Evolutionary conservation across 2,888 invertebrate genomes (phyloP).

Genomic region (Thelaira solivaga): DNA sequence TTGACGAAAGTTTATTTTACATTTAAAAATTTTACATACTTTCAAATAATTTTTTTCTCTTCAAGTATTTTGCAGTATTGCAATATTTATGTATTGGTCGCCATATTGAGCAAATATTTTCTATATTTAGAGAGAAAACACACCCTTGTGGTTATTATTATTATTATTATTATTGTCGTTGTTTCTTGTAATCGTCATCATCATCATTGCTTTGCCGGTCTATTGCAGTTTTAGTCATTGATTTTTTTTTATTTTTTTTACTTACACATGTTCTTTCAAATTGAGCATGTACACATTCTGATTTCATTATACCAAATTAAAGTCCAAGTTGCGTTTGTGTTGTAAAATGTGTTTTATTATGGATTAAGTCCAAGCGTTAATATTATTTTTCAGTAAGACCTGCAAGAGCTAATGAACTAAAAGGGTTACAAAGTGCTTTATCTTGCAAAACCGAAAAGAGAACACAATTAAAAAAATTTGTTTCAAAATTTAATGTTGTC

Average conservation of each 20-base stretch:
- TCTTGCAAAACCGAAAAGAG: no score
- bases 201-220: slow-evolving; percentile 39
- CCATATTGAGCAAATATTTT: slow-evolving; percentile 48
- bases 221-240: slow-evolving; percentile 32
- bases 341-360: not conserved
- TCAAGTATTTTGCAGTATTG: slow-evolving; percentile 14
- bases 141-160: slow-evolving; percentile 32
- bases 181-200: not conserved
- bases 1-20: no score
- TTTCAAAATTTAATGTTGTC: no score
- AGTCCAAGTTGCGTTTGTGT: not conserved
- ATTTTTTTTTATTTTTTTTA: slow-evolving; percentile 39
- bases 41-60: not conserved
- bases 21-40: not conserved
- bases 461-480: no score
- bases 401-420: no score
- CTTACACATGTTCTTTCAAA: slow-evolving; percentile 7
- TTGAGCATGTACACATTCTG: slow-evolving; percentile 6
- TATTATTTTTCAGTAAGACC: no score
- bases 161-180: slow-evolving; percentile 19
- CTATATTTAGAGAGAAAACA: slow-evolving; percentile 24
- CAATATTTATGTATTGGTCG: slow-evolving; percentile 46
- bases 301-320: slow-evolving; percentile 9
- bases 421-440: no score
- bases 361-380: no score